Evolutionary conservation across 2,888 invertebrate species (phyloP), one percentile per base, ranked within the genome.

Genomic region (Mamestra brassicae): DNA sequence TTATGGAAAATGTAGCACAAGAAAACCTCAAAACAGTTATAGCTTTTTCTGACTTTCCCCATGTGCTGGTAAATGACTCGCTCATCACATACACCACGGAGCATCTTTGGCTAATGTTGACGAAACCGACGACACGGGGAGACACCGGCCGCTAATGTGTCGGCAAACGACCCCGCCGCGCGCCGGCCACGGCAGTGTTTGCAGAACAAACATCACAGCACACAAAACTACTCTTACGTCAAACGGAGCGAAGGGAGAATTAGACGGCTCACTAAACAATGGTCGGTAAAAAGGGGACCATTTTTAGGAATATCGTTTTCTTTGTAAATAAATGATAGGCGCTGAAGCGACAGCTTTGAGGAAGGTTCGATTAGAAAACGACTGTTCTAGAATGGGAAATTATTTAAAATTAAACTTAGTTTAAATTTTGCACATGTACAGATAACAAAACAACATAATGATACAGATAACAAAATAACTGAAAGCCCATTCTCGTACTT

Each of bases 131-230:
- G 55, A 64, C 76, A 60, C 7, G 66, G 11, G 42, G 63, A 74
- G 74, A 81, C 85, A 78, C 70, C 67, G 71, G 8, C 50, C 83
- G 76, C 80, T 84, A 86, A 85, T 87, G 87, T 74, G 66, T 75
- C 68, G 76, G 76, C 80, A 85, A 76, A 85, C 82, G 71, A 36
- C 54, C 26, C 8, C 62, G 36, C 54, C 45, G 64, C 26, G 6
- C 62, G 36, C 54, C 45, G 64, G 4, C 50, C 38, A 15, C 65
- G 50, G 13, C 60, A 52, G 38, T 78, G 85, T 87, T 70, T 87
- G 73, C 61, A 2, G 54, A 17, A 69, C 65, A 71, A 71, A 84
- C 81, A 84, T 8, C 55, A 62, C n/a, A 36, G n/a, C 60, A 75
- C 67, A 78, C 68, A 17, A 63, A 38, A 47, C 34, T 45, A 65